Evolutionary conservation across 2,888 invertebrate genomes (phyloP).

Genomic region (Mesochorus sp.): DNA sequence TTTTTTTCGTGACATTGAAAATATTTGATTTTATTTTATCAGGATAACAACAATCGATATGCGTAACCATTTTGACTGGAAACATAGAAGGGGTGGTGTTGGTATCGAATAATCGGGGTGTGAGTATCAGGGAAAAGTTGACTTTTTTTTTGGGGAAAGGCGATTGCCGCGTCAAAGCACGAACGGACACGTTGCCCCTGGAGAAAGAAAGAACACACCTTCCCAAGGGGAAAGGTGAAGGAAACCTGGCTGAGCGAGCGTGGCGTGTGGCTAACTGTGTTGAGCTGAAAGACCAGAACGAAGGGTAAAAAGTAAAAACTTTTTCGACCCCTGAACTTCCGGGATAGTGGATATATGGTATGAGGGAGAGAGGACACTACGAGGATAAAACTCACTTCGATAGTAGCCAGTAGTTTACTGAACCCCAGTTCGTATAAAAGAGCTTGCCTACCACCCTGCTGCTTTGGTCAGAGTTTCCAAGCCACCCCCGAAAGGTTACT

Average conservation of each 20-base stretch:
- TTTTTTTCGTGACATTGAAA: too few relatives aligned
- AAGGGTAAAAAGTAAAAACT: slow-evolving; percentile 47
- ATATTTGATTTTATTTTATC: too few relatives aligned
- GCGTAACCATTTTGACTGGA: too few relatives aligned
- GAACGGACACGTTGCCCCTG: slow-evolving; percentile 48
- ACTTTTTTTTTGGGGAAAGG: slow-evolving; percentile 50
- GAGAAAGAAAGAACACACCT: slow-evolving; percentile 51
- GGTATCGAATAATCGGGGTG: background rate
- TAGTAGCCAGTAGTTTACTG: slow-evolving; percentile 37
- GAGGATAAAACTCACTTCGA: slow-evolving; percentile 39
- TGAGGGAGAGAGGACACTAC: background rate
- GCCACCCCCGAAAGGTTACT: slow-evolving; percentile 40
- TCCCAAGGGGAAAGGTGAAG: slow-evolving; percentile 51
- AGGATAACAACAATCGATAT: too few relatives aligned
- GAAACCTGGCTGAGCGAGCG: slow-evolving; percentile 37
- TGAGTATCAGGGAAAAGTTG: slow-evolving; percentile 52
- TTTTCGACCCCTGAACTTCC: slow-evolving; percentile 55
- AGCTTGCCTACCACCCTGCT: slow-evolving; percentile 50
- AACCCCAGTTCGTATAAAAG: slow-evolving; percentile 39
- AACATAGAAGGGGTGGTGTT: slow-evolving; percentile 20
- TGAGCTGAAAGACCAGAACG: background rate
- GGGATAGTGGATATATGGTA: slow-evolving; percentile 35
- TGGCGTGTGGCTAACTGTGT: slow-evolving; percentile 32
- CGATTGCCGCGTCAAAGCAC: slow-evolving; percentile 52
- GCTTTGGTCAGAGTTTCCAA: slow-evolving; percentile 27